Evolutionary conservation across 2,797 vertebrate genomes (phyloP), one percentile per base, ranked within the genome.

Genomic region (Enteromius trimaculatus): DNA sequence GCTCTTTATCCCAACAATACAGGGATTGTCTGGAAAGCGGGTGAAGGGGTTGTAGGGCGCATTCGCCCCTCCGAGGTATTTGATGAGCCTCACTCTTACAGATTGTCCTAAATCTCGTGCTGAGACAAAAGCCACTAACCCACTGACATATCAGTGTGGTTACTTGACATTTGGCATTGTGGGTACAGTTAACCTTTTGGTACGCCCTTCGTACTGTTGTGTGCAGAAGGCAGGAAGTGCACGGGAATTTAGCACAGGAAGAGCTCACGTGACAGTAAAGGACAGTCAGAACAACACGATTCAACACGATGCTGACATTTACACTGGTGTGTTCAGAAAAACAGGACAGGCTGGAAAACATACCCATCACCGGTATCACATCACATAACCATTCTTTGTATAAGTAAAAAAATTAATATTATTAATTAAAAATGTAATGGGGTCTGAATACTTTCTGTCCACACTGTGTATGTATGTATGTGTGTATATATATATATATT

Each of bases 1-100:
- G 75, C 76, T 53, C 62, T 42, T 31, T 81, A 85, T 79, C 49
- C 58, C 62, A 80, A 60, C 79, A 82, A 78, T 80, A 53, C 55
- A 42, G 79, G 58, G 84, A 87, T 89, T 84, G 87, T 72, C 76
- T 1, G 31, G 21, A 16, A 34, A 58, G 3, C 47, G 26, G 9
- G 58, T 6, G 7, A 77, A 71, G 68, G 23, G 17, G 21, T 37
- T 47, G 3, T 9, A 60, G 19, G 47, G 74, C 21, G 29, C 11
- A 31, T 72, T 21, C 29, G 26, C 16, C 29, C 3, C 7, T 17
- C 16, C 3, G 39, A 70, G 8, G 42, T 34, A 72, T 72, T 31
- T 74, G 29, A 53, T 74, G 47, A 74, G 17, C 19, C 3, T 37
- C 31, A 10, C 55, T 55, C 19, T 55, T 23, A 16, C 31, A 75